A percentile compares a stretch with the other conserved stretches of the same genome.
Conservation (phyloP, 2,113 vertebrate species). For the Canis aureus region DNA sequence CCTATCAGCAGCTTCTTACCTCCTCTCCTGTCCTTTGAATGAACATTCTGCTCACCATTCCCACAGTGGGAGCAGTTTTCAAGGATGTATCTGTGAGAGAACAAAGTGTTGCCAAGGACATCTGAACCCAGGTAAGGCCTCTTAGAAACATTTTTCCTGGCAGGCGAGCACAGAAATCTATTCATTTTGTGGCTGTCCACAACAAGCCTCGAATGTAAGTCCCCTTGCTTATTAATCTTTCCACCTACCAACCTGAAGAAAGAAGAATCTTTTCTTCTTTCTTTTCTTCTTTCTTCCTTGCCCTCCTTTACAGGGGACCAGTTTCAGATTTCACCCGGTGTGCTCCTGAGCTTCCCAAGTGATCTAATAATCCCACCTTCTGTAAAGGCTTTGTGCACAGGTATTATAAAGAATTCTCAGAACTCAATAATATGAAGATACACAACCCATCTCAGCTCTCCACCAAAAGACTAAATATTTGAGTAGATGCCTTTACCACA, state of each 20-base stretch:
- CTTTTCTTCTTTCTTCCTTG: not conserved
- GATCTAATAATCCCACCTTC: not conserved
- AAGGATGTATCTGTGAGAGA: not conserved
- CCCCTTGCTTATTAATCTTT: not conserved
- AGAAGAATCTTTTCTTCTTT: too few species aligned
- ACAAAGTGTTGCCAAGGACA: not conserved
- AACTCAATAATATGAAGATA: not conserved
- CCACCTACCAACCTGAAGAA: not conserved
- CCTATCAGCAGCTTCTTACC: too few species aligned
- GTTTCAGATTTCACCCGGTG: not conserved
- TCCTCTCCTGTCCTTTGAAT: not conserved
- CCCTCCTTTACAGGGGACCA: not conserved
- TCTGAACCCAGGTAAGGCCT: not conserved
- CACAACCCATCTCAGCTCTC: not conserved
- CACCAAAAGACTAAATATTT: not conserved
- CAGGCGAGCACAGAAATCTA: not conserved
- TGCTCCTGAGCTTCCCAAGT: not conserved
- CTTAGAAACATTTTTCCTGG: not conserved
- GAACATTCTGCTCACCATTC: not conserved
- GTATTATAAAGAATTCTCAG: not conserved
- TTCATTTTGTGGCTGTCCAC: too few species aligned
- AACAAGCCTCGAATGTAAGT: not conserved
- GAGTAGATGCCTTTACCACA: not conserved
- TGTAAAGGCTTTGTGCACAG: not conserved
- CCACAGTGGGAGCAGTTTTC: not conserved